A percentile compares a stretch with the other conserved stretches of the same genome.
These are phyloP conservation scores for Pyrocephalus nanus DNA, from an alignment of 2,797 vertebrate genomes.

Conservation along the genomic window DNA sequence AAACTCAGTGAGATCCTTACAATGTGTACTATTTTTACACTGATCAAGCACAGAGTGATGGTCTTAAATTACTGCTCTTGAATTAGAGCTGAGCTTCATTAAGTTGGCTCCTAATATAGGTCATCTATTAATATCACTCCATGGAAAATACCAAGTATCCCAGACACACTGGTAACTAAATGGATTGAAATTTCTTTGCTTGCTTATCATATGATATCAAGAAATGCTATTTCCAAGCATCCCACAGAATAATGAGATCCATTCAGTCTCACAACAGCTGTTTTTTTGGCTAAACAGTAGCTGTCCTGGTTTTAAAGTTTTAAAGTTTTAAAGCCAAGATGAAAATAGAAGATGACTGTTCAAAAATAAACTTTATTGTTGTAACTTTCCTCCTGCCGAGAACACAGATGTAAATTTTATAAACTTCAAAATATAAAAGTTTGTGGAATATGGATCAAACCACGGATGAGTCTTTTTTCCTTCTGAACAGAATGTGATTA, in stretches of 20 bases:
- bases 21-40: background rate
- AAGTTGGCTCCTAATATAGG: background rate
- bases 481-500: background rate
- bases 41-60: background rate
- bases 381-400: background rate
- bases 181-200: background rate
- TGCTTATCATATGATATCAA: background rate
- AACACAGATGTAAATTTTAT: background rate
- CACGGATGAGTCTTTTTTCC: background rate
- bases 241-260: background rate
- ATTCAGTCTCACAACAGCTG: background rate
- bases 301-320: too few relatives aligned
- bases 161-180: background rate
- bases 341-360: background rate
- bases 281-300: background rate
- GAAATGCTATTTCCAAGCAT: background rate
- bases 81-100: background rate
- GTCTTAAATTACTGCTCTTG: background rate
- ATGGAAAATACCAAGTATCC: background rate
- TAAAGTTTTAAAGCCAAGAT: background rate
- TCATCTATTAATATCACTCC: background rate
- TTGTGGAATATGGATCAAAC: background rate
- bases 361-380: background rate
- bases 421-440: background rate
- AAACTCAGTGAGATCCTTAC: background rate